These are phyloP conservation scores for Zaprionus camerounensis DNA, from an alignment of 1,140 invertebrate genomes.

Conservation along the genomic window DNA sequence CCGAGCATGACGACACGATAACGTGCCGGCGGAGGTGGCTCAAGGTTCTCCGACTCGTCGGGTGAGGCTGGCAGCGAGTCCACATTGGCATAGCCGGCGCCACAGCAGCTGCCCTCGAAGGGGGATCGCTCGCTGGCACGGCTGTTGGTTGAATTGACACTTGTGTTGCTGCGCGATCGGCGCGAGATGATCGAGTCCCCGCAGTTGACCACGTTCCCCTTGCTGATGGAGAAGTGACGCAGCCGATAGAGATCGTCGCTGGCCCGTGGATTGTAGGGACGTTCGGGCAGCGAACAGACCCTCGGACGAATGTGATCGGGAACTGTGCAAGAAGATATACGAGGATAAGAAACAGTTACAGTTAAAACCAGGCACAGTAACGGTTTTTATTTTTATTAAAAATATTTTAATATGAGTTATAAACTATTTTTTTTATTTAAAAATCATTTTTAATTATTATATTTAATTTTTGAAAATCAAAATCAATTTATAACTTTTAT, in stretches of 20 bases:
- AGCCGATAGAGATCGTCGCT: constrained; percentile 94
- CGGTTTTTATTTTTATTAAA: too few species aligned
- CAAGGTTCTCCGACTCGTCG: constrained; percentile 85
- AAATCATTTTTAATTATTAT: too few species aligned
- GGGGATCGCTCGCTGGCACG: constrained; percentile 92
- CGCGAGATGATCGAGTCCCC: constrained; percentile 94
- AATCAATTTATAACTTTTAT: too few species aligned
- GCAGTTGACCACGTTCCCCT: constrained; percentile 93
- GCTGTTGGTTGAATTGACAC: constrained; percentile 92
- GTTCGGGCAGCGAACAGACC: constrained; percentile 93
- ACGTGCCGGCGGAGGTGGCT: constrained; percentile 75
- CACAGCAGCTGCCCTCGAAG: constrained; percentile 93
- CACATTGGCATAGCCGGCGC: constrained; percentile 89
- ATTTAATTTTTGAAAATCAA: too few species aligned
- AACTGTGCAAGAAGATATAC: constrained; percentile 85
- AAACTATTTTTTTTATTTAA: too few species aligned
- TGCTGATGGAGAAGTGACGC: constrained; percentile 94
- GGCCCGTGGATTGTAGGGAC: constrained; percentile 91
- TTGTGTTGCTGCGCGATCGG: constrained; percentile 92
- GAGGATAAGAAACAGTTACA: too few species aligned
- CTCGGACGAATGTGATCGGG: constrained; percentile 92
- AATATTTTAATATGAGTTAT: too few species aligned
- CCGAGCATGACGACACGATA: constrained; percentile 93
- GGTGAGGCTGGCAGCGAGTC: constrained; percentile 87
- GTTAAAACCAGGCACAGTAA: too few species aligned